Base-by-base conservation (phyloP, 2,888 invertebrate species). In the Aphodius sticticus region DNA sequence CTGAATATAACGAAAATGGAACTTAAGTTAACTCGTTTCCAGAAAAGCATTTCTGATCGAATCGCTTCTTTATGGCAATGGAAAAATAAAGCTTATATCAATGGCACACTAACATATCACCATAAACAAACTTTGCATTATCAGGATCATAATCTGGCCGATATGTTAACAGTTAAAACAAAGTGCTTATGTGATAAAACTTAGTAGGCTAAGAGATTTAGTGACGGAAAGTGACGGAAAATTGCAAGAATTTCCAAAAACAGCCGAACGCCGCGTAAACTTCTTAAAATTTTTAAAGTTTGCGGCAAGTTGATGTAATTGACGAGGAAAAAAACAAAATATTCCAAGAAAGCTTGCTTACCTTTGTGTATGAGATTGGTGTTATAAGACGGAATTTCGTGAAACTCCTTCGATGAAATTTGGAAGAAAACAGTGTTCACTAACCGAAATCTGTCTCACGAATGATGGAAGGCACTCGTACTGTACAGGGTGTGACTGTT, bases 101-200 rank as follows among this genome's bases (percentile, higher is more conserved):
- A 53, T 53, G 12, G 53, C 53, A 53, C 53, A 53, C 53, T 12
- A 53, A 53, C 53, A 53, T 53, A 53, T 53, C 53, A 53, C 53
- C 53, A 53, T 74, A 74, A 74, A 74, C 37, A 74, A 36, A 74
- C 74, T 35, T 74, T 74, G 12, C 74, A 74, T 80, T 76, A 78
- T 80, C 77, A 80, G 76, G 78, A 78, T 72, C 76, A 80, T 80
- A 80, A 80, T 80, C 80, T 80, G 74, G n/a, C 69, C 76, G 80
- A 80, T 80, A 80, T 78, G 80, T 78, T 80, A 80, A 78, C 80
- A 77, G 80, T 80, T 77, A 78, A 78, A 78, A 80, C 78, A 80
- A 80, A 80, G 80, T 74, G 35, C 74, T 37, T 38, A 76, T 70
- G 70, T 76, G 80, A 77, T 77, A 75, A 78, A 38, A n/a, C 74